Base-by-base conservation (phyloP, 2,888 invertebrate species). In the Dioctria rufipes region DNA sequence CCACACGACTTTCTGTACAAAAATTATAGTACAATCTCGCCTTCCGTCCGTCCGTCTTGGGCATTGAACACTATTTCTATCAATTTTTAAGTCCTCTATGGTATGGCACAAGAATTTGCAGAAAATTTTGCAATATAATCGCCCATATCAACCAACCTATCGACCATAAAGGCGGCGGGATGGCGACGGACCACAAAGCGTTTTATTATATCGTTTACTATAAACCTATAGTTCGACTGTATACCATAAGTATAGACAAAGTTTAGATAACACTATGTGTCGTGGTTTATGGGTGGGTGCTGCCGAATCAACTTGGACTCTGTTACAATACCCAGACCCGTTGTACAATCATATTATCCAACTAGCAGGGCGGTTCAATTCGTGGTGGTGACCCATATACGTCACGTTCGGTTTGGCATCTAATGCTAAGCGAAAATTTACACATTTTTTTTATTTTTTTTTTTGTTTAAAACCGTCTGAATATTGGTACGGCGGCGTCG, bases 91-190 rank as follows among this genome's bases (percentile, higher is more conserved):
- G 9, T 2, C 25, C 49, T 6, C 51, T 49, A 69, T 25, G 49
- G 69, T 69, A 51, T 69, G 25, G 49, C 69, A 69, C 69, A 39
- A 46, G 51, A 69, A 51, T 69, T 69, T 51, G 39, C 69, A 46
- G 51, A 40, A 69, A 69, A 69, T 69, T 69, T 49, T 49, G 69
- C 69, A 69, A 69, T 37, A 69, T 51, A 69, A 69, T 69, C 11
- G 69, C 2, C 69, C 69, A 51, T 51, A 39, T 9, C 54, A 39
- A 25, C 25, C 25, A 25, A 25, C 2, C 25, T 25, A 25, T 1
- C 25, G 25, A 25, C 25, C 25, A 25, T 0, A 1, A 25, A 25
- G 25, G 1, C 25, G 25, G 25, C 25, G 25, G 25, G 2, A 25
- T 25, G 25, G 25, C 25, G 25, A 25, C 25, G 25, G 25, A 25